These are phyloP conservation scores for Epicauta chinensis DNA, from an alignment of 1,140 invertebrate genomes.

Conservation along the genomic window DNA sequence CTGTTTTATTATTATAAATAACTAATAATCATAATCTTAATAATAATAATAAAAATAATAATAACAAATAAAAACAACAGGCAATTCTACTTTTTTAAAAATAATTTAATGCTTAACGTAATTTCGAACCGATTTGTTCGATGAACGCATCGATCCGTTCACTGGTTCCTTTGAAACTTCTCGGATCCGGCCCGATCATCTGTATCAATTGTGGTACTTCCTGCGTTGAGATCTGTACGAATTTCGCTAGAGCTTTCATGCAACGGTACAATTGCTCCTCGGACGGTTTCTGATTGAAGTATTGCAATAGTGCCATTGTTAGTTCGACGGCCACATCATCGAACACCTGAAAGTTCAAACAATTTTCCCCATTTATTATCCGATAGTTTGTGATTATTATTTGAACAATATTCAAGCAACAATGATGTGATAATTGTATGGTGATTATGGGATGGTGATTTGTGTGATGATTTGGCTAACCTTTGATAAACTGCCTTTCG, in stretches of 20 bases:
- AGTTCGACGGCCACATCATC: conserved; percentile 90
- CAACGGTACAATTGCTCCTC: conserved; percentile 76
- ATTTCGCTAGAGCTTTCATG: conserved; percentile 71
- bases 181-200: conserved; percentile 86
- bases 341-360: conserved; percentile 69
- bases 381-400: too few species aligned
- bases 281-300: conserved; percentile 68
- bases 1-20: too few species aligned
- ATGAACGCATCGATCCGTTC: conserved; percentile 75
- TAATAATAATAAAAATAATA: conserved; percentile 3
- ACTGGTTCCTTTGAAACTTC: conserved; percentile 73
- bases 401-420: too few species aligned
- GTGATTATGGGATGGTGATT: background rate
- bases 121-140: conserved; percentile 51
- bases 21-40: too few species aligned
- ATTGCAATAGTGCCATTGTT: conserved; percentile 87
- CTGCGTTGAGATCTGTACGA: conserved; percentile 69
- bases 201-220: conserved; percentile 85
- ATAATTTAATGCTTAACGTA: conserved; percentile 18
- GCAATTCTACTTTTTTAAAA: background rate
- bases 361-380: background rate
- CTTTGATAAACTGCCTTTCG: conserved; percentile 61
- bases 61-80: conserved; percentile 7
- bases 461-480: conserved; percentile 42
- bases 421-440: background rate